phyloP scores from a whole-genome alignment of 2,113 vertebrate genomes.

The Ursus arctos region DNA sequence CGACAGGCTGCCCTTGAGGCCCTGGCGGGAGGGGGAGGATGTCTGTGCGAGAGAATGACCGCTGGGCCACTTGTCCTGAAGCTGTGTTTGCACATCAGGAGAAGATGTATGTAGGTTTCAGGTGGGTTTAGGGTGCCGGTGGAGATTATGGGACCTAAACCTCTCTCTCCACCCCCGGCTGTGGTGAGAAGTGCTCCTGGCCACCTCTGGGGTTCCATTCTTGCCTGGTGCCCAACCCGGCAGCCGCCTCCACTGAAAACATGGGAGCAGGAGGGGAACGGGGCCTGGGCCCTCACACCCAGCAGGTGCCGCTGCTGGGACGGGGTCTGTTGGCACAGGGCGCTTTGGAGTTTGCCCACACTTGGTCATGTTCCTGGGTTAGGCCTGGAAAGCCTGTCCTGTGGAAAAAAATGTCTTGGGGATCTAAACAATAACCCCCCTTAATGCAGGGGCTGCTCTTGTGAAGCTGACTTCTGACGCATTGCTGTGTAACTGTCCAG shows the following conservation, averaged over 20 bases:
- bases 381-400: neutral
- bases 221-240: neutral
- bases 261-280: rapidly evolving
- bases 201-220: neutral
- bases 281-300: neutral
- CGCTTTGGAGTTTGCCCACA: neutral
- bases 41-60: neutral
- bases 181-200: neutral
- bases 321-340: no score
- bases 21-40: no score
- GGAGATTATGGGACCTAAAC: neutral
- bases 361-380: neutral
- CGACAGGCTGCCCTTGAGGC: no score
- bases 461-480: neutral
- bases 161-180: neutral
- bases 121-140: neutral
- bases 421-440: neutral
- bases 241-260: no score
- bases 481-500: neutral
- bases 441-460: neutral
- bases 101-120: neutral
- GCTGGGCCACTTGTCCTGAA: neutral
- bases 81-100: no score
- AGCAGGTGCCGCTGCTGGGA: neutral
- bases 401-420: neutral